phyloP scores from a whole-genome alignment of 2,797 vertebrate species.

The Botia kubotai region DNA sequence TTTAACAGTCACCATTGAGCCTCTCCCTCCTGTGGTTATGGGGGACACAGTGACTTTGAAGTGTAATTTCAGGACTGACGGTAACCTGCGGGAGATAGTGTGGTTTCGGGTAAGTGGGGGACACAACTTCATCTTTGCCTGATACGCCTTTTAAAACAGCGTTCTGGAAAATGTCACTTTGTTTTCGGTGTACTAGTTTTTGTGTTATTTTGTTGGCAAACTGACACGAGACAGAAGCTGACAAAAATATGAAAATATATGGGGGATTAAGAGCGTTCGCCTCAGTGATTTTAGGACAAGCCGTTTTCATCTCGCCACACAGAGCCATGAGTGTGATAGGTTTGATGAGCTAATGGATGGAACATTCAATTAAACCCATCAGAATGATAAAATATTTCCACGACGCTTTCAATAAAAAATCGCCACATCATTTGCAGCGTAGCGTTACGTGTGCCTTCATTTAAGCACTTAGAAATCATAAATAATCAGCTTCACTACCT shows the following conservation, averaged over 20 bases:
- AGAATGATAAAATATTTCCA: constrained; percentile 34
- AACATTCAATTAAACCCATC: constrained; percentile 53
- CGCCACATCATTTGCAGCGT: constrained; percentile 27
- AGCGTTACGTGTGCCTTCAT: constrained; percentile 15
- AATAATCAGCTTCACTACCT: constrained; percentile 19
- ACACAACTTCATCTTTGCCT: constrained; percentile 9
- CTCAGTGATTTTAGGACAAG: constrained; percentile 55
- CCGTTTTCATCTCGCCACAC: constrained; percentile 49
- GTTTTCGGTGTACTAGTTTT: constrained; percentile 10
- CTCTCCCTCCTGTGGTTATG: constrained; percentile 87
- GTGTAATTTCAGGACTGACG: constrained; percentile 94
- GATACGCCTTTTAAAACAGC: not conserved
- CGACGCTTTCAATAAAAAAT: constrained; percentile 51
- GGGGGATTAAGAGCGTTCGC: constrained; percentile 55
- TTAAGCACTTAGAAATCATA: constrained; percentile 36
- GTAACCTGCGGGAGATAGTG: constrained; percentile 90
- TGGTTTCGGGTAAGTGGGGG: constrained; percentile 89
- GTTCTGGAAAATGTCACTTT: constrained; percentile 3
- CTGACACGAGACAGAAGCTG: constrained; percentile 39
- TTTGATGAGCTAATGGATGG: constrained; percentile 47
- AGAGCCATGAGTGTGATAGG: constrained; percentile 33
- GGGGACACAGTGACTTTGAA: constrained; percentile 92
- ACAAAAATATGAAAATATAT: constrained; percentile 54
- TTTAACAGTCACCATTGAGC: constrained; percentile 89
- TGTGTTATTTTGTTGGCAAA: not conserved